These are phyloP conservation scores for zebrafish (Danio rerio) DNA, from an alignment of 2,113 vertebrate genomes.

Conservation along the genomic window DNA sequence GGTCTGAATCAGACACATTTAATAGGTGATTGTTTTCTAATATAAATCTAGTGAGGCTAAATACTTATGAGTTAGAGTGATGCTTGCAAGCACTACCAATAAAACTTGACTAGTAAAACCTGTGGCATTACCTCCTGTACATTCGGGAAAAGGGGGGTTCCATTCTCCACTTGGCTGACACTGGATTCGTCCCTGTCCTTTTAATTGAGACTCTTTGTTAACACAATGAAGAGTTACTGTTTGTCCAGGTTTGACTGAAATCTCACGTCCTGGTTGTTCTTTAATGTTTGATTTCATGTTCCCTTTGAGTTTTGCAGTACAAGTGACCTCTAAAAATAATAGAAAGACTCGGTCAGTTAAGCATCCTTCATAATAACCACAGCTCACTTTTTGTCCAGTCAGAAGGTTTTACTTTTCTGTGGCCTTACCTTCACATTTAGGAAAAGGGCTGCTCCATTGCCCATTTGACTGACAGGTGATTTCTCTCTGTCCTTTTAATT, in stretches of 20 bases:
- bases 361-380: background rate
- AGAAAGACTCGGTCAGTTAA: background rate
- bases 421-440: slow-evolving; percentile 78
- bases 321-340: background rate
- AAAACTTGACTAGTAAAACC: too few relatives aligned
- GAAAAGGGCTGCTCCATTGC: slow-evolving; percentile 73
- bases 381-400: background rate
- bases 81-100: too few relatives aligned
- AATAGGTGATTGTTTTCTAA: too few relatives aligned
- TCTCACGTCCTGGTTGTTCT: background rate
- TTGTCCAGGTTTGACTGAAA: background rate
- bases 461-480: slow-evolving; percentile 75
- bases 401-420: background rate
- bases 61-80: too few relatives aligned
- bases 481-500: slow-evolving; percentile 67
- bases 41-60: too few relatives aligned
- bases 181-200: background rate
- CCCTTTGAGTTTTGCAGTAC: background rate
- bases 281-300: background rate
- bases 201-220: fast-evolving
- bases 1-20: too few relatives aligned
- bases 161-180: slow-evolving; percentile 27
- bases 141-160: slow-evolving; percentile 28
- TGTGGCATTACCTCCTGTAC: background rate
- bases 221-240: slow-evolving; percentile 22